Percentiles rank a stretch among this genome's conserved stretches.
Evolutionary conservation across 2,888 invertebrate species (phyloP).

Genomic region (Blastobasis adustella): DNA sequence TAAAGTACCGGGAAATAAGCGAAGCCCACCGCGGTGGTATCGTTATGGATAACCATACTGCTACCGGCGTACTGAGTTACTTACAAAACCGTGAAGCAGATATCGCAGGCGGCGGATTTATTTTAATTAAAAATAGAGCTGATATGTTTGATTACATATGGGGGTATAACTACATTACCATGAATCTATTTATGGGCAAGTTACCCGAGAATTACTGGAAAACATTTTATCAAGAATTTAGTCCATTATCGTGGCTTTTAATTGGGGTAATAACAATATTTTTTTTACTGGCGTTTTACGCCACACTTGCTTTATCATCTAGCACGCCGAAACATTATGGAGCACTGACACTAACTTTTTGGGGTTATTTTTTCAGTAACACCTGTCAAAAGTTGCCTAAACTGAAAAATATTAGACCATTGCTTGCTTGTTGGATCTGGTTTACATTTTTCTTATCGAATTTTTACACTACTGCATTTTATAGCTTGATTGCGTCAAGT

Average conservation of each 20-base stretch:
- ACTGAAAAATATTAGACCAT: neutral
- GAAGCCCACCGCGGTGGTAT: neutral
- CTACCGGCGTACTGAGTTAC: constrained; percentile 6
- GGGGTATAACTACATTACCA: constrained; percentile 4
- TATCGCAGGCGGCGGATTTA: constrained; percentile 9
- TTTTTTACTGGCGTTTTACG: neutral
- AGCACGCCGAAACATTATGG: neutral
- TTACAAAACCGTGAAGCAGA: constrained; percentile 7
- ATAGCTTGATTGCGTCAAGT: neutral
- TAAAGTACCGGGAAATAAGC: neutral
- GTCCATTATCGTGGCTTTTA: neutral
- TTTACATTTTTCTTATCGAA: neutral
- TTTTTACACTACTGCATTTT: constrained; percentile 1
- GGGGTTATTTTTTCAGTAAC: neutral
- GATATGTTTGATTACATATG: constrained; percentile 7
- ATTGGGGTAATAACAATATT: neutral
- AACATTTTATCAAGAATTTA: neutral
- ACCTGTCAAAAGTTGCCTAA: neutral
- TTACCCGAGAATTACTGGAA: constrained; percentile 5
- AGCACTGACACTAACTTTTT: neutral
- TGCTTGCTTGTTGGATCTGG: neutral
- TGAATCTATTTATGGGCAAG: constrained; percentile 2
- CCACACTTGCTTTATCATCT: neutral
- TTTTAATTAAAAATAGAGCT: constrained; percentile 8
- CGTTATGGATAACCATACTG: constrained; percentile 1